A percentile compares a stretch with the other conserved stretches of the same genome.
Conservation (phyloP, 2,113 vertebrate genomes). For the Corynorhinus townsendii region DNA sequence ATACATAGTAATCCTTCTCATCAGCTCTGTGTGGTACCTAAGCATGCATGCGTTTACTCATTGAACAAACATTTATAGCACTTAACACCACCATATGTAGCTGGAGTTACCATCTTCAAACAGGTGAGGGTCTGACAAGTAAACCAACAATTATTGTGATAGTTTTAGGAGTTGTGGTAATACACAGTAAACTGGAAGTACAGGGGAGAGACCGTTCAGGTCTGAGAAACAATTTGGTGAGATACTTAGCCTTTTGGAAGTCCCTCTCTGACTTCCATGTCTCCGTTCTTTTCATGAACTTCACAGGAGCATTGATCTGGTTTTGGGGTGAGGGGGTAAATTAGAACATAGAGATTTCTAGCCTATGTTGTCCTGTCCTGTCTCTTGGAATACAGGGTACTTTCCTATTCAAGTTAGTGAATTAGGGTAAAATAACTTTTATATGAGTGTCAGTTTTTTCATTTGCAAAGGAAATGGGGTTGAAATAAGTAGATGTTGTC, state of each 20-base stretch:
- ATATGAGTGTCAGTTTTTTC: neutral
- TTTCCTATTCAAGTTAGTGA: neutral
- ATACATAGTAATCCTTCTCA: neutral
- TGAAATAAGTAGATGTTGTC: neutral
- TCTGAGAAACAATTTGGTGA: neutral
- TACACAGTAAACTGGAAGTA: neutral
- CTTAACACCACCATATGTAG: neutral
- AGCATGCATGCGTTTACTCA: neutral
- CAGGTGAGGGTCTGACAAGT: neutral
- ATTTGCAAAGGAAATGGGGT: neutral
- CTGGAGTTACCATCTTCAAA: neutral
- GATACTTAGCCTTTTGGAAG: neutral
- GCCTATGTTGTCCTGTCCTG: neutral
- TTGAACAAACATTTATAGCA: neutral
- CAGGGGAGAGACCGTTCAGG: neutral
- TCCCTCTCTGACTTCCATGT: neutral
- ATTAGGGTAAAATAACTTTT: neutral
- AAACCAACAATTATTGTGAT: neutral
- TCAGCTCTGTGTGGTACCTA: neutral
- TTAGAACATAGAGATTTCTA: neutral
- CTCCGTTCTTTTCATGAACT: neutral
- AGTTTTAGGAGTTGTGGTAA: neutral
- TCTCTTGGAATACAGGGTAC: neutral
- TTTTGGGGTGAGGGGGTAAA: neutral
- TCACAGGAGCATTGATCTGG: neutral